Evolutionary conservation across 2,888 invertebrate species (phyloP), one percentile per base, ranked within the genome.

Genomic region (Conchocele bisecta): DNA sequence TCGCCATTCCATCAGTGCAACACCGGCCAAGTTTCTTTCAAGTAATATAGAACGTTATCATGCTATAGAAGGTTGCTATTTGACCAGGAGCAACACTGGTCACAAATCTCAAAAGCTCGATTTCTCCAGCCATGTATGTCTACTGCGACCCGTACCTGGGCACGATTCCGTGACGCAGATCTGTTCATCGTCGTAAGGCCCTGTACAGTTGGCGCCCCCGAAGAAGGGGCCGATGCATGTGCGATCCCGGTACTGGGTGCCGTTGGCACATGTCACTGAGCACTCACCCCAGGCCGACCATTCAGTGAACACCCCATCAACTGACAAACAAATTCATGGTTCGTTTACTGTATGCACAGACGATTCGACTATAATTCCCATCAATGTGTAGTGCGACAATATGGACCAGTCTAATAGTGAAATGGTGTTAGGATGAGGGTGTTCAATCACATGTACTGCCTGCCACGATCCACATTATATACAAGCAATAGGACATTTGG

Each of bases 211-310:
- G 7, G 22, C 15, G 24, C 83, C 83, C 29, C 76, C 77, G 53
- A 69, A 58, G 20, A 72, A 76, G 15, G 82, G 81, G 13, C 79
- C 76, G 42, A 58, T 64, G 53, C 82, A 81, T 24, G 58, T 60
- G 4, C 81, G 74, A 9, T 44, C 51, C 20, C 83, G 67, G 24
- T 39, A 67, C 37, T 66, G 67, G 3, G 63, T 81, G 15, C 83
- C 83, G 33, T 77, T 79, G 2, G 81, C 82, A 51, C 83, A 83
- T 6, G 83, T 75, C 17, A 76, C 79, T 7, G 77, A 66, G 60
- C 83, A 83, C 9, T 65, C 71, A 29, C 64, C 66, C 83, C 83
- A 83, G 2, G 22, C 22, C n/a, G 44, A 59, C 83, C 83, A 83
- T 13, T 75, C 70, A 41, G 63, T 59, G 61, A 79, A 83, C 4